These are phyloP conservation scores for Celastrina argiolus DNA, from an alignment of 2,888 invertebrate species.

Conservation along the genomic window DNA sequence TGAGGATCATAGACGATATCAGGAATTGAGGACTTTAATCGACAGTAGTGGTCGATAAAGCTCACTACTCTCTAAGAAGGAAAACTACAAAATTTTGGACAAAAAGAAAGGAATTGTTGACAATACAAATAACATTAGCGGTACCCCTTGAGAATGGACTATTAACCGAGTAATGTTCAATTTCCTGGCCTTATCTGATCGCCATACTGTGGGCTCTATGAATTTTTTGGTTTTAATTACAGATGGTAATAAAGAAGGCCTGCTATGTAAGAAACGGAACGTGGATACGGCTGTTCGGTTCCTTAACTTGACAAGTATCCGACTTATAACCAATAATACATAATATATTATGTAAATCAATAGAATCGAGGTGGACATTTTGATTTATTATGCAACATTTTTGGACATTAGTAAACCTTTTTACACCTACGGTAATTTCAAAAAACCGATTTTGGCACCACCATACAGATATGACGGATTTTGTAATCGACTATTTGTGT, in stretches of 20 bases:
- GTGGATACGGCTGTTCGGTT: background rate
- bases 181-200: slow-evolving; percentile 23
- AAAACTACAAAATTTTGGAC: background rate
- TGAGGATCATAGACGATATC: no score
- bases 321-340: no score
- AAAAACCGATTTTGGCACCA: no score
- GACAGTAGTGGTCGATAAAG: background rate
- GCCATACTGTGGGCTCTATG: slow-evolving; percentile 19
- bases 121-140: slow-evolving; percentile 12
- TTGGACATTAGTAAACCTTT: no score
- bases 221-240: slow-evolving; percentile 30
- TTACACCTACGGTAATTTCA: no score
- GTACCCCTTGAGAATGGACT: slow-evolving; percentile 12
- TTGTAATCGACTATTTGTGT: no score
- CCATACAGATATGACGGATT: no score
- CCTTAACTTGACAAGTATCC: no score
- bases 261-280: background rate
- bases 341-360: no score
- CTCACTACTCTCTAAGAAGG: background rate
- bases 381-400: no score
- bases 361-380: no score
- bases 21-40: no score
- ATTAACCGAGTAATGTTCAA: slow-evolving; percentile 24
- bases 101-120: slow-evolving; percentile 11
- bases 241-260: slow-evolving; percentile 22